Conservation (phyloP, 2,888 invertebrate species). For the Idaea biselata region DNA sequence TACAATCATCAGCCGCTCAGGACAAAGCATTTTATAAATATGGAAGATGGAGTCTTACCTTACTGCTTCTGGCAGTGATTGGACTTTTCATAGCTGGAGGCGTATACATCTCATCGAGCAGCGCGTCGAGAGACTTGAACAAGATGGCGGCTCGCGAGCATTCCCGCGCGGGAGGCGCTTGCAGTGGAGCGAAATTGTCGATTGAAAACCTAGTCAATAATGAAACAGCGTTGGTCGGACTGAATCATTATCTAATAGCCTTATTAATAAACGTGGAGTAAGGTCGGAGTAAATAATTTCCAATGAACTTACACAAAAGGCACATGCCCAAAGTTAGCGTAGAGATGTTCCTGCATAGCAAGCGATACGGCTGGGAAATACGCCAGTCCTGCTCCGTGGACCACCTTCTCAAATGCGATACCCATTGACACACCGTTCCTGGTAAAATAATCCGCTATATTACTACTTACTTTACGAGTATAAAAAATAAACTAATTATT, state of each 20-base stretch:
- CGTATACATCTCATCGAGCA: slow-evolving; percentile 56
- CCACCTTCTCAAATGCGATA: slow-evolving; percentile 85
- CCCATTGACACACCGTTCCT: slow-evolving; percentile 90
- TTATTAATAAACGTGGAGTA: too few species aligned
- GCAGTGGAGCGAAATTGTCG: slow-evolving; percentile 83
- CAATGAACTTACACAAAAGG: slow-evolving; percentile 64
- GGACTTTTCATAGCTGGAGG: slow-evolving; percentile 49
- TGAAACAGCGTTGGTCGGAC: not conserved
- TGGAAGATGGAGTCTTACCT: slow-evolving; percentile 41
- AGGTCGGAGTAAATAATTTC: too few species aligned
- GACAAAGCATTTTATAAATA: not conserved
- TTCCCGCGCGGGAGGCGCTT: slow-evolving; percentile 69
- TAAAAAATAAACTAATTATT: too few species aligned
- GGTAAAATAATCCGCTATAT: slow-evolving; percentile 12
- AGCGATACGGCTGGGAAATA: slow-evolving; percentile 91
- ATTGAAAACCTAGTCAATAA: slow-evolving; percentile 82
- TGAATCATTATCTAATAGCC: too few species aligned
- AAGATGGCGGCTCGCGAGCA: slow-evolving; percentile 54
- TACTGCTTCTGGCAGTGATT: slow-evolving; percentile 56
- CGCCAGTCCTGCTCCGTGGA: slow-evolving; percentile 86
- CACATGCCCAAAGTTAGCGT: slow-evolving; percentile 88
- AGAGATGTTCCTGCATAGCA: slow-evolving; percentile 87
- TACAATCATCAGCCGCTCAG: too few species aligned
- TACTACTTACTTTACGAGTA: not conserved
- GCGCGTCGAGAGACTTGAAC: slow-evolving; percentile 59